Evolutionary conservation across 2,888 invertebrate genomes (phyloP).

Genomic region (Phrixothrix hirtus): DNA sequence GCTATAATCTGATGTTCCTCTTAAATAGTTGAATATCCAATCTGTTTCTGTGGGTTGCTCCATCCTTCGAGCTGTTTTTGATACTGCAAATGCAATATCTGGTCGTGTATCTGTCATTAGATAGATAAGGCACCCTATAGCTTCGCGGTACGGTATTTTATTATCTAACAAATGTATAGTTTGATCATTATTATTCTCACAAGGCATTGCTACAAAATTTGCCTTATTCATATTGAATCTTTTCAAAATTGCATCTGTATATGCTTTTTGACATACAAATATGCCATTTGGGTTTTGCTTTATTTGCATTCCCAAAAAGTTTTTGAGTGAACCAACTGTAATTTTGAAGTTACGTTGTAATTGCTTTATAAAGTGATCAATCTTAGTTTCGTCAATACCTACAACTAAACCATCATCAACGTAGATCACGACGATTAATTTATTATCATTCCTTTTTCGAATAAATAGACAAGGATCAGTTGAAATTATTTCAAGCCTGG

Average conservation of each 20-base stretch:
- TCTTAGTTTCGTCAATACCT: slow-evolving; percentile 9
- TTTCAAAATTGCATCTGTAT: slow-evolving; percentile 13
- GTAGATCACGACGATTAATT: slow-evolving; percentile 24
- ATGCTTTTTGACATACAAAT: slow-evolving; percentile 14
- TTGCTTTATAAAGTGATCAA: slow-evolving; percentile 14
- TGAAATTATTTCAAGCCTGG: slow-evolving; percentile 22
- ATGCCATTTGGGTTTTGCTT: slow-evolving; percentile 9
- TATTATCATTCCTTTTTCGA: slow-evolving; percentile 13
- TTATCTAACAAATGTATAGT: neutral
- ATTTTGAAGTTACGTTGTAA: slow-evolving; percentile 19
- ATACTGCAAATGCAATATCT: slow-evolving; percentile 15
- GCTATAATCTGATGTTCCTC: slow-evolving; percentile 9
- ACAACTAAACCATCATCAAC: slow-evolving; percentile 34
- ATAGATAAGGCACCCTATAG: slow-evolving; percentile 22
- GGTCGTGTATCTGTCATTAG: slow-evolving; percentile 17
- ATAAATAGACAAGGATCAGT: slow-evolving; percentile 36
- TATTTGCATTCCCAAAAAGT: slow-evolving; percentile 15
- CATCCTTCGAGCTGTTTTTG: slow-evolving; percentile 2
- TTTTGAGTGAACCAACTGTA: neutral
- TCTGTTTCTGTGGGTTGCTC: slow-evolving; percentile 16
- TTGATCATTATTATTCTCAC: neutral
- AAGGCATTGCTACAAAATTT: neutral
- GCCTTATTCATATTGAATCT: slow-evolving; percentile 15
- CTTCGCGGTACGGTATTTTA: slow-evolving; percentile 19
- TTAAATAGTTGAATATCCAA: slow-evolving; percentile 26